phyloP scores from a whole-genome alignment of 2,113 vertebrate genomes.

The Caranx melampygus region DNA sequence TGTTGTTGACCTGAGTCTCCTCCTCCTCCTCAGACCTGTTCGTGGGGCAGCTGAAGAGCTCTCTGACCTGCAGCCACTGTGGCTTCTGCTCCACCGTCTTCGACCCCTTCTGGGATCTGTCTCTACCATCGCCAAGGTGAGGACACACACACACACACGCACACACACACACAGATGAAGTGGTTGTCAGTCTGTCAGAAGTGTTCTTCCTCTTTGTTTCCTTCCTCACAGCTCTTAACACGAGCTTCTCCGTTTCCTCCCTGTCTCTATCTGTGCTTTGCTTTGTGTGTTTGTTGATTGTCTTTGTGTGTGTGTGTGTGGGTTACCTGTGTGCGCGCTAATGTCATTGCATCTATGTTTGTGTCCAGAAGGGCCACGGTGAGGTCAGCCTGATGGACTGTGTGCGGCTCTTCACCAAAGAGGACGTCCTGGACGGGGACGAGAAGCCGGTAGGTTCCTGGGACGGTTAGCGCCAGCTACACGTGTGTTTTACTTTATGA shows the following conservation, averaged over 20 bases:
- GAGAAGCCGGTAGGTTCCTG: conserved; percentile 91
- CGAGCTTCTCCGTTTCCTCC: conserved; percentile 32
- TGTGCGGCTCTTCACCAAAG: conserved; percentile 98
- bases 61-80: conserved; percentile 94
- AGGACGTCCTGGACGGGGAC: conserved; percentile 95
- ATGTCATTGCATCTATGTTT: conserved; percentile 65
- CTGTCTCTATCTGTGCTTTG: conserved; percentile 46
- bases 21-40: conserved; percentile 90
- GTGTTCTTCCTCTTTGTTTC: not conserved
- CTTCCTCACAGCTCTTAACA: conserved; percentile 39
- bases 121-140: conserved; percentile 95
- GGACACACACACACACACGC: conserved; percentile 41
- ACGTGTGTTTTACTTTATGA: not conserved
- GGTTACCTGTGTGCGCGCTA: conserved; percentile 40
- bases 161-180: conserved; percentile 21
- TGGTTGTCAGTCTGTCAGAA: not conserved
- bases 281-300: conserved; percentile 27
- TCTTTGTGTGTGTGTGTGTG: conserved; percentile 32
- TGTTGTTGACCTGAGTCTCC: not conserved
- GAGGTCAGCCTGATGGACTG: conserved; percentile 97
- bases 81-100: conserved; percentile 98
- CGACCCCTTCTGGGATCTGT: conserved; percentile 99
- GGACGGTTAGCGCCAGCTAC: too few species aligned
- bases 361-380: conserved; percentile 90
- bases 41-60: conserved; percentile 97